These are phyloP conservation scores for Standfussiana lucernea DNA, from an alignment of 2,888 invertebrate species.

Conservation along the genomic window DNA sequence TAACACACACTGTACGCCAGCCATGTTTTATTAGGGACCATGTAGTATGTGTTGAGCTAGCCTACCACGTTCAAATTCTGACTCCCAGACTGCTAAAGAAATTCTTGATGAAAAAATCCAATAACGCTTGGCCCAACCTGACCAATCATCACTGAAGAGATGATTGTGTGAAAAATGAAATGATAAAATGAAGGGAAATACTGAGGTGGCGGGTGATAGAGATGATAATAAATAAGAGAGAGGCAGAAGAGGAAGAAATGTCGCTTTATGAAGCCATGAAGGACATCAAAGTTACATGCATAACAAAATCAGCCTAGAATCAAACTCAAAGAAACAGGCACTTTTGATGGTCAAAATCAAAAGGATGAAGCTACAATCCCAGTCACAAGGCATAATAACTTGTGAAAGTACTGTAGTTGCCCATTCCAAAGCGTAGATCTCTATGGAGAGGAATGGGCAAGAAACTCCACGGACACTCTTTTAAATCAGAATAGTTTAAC, in stretches of 20 bases:
- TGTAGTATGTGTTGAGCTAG: neutral
- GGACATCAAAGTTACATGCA: neutral
- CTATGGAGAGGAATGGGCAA: too few species aligned
- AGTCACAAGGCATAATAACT: too few species aligned
- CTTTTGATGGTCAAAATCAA: too few species aligned
- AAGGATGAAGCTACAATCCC: too few species aligned
- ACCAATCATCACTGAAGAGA: neutral
- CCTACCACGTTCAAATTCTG: neutral
- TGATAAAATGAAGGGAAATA: neutral
- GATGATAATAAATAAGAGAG: neutral
- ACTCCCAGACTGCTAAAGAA: neutral
- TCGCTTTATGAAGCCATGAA: neutral
- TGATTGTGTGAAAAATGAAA: neutral
- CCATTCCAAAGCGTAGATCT: too few species aligned
- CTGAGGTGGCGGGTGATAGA: neutral
- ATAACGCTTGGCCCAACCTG: neutral
- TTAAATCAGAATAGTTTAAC: too few species aligned
- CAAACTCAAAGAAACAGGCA: too few species aligned
- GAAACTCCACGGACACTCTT: too few species aligned
- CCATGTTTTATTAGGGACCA: neutral
- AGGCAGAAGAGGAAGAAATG: neutral
- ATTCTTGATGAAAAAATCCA: neutral
- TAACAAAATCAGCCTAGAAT: neutral
- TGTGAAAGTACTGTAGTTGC: too few species aligned
- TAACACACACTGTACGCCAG: neutral